These are phyloP conservation scores for Euthynnus affinis DNA, from an alignment of 2,797 vertebrate species.

Conservation along the genomic window DNA sequence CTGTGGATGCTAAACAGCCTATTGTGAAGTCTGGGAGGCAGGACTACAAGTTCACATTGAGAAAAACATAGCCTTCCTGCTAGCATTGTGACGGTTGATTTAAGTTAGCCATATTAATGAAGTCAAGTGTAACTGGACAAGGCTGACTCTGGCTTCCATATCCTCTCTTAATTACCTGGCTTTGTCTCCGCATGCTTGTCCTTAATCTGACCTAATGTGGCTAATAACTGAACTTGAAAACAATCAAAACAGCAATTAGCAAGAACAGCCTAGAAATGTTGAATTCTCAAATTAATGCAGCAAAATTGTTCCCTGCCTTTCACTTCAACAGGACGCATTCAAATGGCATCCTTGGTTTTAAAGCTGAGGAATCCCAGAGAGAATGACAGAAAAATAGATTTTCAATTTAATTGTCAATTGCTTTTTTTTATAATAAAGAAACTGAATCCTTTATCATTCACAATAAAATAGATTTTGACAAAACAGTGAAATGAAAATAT, in stretches of 20 bases:
- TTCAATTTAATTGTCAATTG: neutral
- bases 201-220: conserved; percentile 87
- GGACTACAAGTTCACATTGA: conserved; percentile 86
- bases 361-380: neutral
- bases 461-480: conserved; percentile 45
- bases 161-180: conserved; percentile 81
- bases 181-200: conserved; percentile 80
- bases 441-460: conserved; percentile 44
- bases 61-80: conserved; percentile 78
- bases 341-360: conserved; percentile 13
- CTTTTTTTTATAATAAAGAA: conserved; percentile 17
- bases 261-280: conserved; percentile 67
- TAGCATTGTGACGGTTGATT: conserved; percentile 82
- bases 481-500: conserved; percentile 42
- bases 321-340: conserved; percentile 11
- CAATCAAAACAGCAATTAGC: conserved; percentile 83
- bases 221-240: conserved; percentile 81
- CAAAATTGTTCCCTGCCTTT: conserved; percentile 44
- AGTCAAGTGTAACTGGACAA: conserved; percentile 72
- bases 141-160: conserved; percentile 56
- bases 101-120: conserved; percentile 80
- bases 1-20: conserved; percentile 85
- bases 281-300: conserved; percentile 63
- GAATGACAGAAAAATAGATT: conserved; percentile 13
- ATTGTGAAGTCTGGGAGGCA: conserved; percentile 75